Evolutionary conservation across 1,140 invertebrate species (phyloP), one percentile per base, ranked within the genome.

Genomic region (Goniozus legneri): DNA sequence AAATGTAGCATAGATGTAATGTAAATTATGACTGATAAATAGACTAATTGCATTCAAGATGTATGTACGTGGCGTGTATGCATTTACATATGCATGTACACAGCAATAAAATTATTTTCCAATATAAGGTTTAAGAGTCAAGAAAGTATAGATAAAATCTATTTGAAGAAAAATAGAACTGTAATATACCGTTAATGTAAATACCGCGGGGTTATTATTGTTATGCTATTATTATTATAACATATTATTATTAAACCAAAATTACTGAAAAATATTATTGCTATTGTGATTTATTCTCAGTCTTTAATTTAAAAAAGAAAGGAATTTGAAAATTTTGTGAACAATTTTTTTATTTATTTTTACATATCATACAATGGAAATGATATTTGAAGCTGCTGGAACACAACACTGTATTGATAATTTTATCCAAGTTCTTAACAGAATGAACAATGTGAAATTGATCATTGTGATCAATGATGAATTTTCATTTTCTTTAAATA

Each of bases 361-460:
- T 74, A 73, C 71, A 74, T 76, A 76, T 73, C 64, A 59, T 76
- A 76, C 73, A 76, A 65, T 74, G 67, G 67, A 74, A 74, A 71
- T 73, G 64, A 65, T 71, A 66, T 52, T n/a, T 62, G 64, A 71
- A 74, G 64, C 56, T 64, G 64, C 56, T 71, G 64, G 64, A 71
- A 66, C 52, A 52, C 53, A 53, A 69, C 53, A 60, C 43, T 52
- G 47, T 54, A 55, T 53, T 54, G 44, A 34, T 27, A 6, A 6
- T 27, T 27, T 27, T n/a, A n/a, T n/a, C n/a, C n/a, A n/a, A n/a
- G n/a, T n/a, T n/a, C n/a, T n/a, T n/a, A n/a, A n/a, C n/a, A n/a
- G n/a, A n/a, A n/a, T n/a, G n/a, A n/a, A n/a, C n/a, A n/a, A n/a
- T n/a, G n/a, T n/a, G n/a, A n/a, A n/a, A n/a, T n/a, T n/a, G n/a